Evolutionary conservation across 2,113 vertebrate species (phyloP).

Genomic region (Montifringilla adamsi): DNA sequence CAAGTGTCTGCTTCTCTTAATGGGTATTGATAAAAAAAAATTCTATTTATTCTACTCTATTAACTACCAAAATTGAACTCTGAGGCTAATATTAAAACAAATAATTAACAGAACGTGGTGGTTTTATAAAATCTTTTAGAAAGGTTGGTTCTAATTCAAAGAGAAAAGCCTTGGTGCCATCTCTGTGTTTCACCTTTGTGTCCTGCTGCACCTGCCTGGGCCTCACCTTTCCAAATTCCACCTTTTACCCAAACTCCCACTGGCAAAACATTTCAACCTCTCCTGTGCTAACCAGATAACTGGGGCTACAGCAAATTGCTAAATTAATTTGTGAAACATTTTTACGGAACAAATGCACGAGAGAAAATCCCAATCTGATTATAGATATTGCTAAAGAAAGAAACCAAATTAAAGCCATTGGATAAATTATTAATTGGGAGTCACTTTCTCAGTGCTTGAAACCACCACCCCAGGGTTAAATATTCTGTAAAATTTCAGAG

Average conservation of each 20-base stretch:
- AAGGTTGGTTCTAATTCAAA: neutral
- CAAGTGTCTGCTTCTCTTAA: neutral
- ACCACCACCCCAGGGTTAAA: neutral
- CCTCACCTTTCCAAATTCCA: neutral
- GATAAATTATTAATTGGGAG: constrained; percentile 13
- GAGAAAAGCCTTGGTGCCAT: neutral
- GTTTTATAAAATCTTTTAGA: neutral
- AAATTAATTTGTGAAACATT: constrained; percentile 10
- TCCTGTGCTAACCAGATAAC: neutral
- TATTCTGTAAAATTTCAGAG: neutral
- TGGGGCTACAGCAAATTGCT: neutral
- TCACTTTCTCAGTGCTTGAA: neutral
- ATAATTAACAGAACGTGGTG: neutral
- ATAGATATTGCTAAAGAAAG: neutral
- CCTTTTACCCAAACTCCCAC: neutral
- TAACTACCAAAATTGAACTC: neutral
- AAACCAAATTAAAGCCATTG: constrained; percentile 10
- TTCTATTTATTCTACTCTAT: neutral
- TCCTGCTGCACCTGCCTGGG: neutral
- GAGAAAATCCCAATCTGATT: constrained; percentile 32
- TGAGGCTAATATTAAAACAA: neutral
- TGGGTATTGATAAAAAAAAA: neutral
- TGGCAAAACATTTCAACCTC: neutral
- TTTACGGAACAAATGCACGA: neutral
- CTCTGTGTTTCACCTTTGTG: neutral